These are phyloP conservation scores for Drosophila tripunctata DNA, from an alignment of 2,888 invertebrate genomes.

Conservation along the genomic window DNA sequence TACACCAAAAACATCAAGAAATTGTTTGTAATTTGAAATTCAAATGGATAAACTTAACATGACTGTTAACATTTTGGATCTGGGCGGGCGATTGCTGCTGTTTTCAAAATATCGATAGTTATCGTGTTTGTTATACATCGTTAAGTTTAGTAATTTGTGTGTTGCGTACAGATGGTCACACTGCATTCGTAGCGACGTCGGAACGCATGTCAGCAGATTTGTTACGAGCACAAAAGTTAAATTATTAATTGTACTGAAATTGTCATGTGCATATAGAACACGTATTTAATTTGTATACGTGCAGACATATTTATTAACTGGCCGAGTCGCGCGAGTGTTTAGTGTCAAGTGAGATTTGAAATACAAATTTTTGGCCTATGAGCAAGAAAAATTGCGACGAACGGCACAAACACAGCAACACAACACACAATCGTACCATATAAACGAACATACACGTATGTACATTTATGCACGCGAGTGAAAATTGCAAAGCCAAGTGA, in stretches of 20 bases:
- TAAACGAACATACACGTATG: constrained; percentile 17
- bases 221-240: constrained; percentile 45
- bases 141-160: constrained; percentile 9
- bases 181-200: constrained; percentile 35
- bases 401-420: constrained; percentile 17
- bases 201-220: constrained; percentile 35
- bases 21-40: background rate
- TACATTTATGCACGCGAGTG: constrained; percentile 47
- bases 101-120: background rate
- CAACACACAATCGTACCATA: constrained; percentile 15
- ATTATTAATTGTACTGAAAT: constrained; percentile 20
- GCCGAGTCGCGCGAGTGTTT: constrained; percentile 14
- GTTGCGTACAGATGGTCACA: constrained; percentile 21
- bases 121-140: background rate
- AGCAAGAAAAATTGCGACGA: constrained; percentile 29
- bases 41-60: background rate
- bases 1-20: background rate
- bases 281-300: constrained; percentile 11
- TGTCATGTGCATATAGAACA: constrained; percentile 16
- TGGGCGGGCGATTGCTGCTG: background rate
- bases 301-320: background rate
- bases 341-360: constrained; percentile 8
- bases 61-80: background rate
- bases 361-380: too few species aligned
- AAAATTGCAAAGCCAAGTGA: constrained; percentile 57